Base-by-base conservation (phyloP, 35 echinoderm and acorn worm species). In the Strongylocentrotus purpuratus region DNA sequence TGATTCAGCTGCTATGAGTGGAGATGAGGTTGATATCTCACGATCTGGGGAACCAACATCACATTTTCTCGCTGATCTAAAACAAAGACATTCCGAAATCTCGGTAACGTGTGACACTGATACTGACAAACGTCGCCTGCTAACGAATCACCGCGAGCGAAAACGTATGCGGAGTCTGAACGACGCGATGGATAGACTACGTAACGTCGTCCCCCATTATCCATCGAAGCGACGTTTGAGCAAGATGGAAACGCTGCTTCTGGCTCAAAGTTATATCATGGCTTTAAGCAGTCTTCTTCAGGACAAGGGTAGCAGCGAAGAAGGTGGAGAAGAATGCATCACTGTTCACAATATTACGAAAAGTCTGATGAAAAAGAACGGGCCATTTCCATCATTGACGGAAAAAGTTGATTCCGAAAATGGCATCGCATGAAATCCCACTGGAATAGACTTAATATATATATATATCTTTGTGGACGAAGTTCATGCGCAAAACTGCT, bases 221-320 rank as follows among this genome's bases (percentile, higher is more conserved):
- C 97, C 97, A 0, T 97, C 97, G 1, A 88, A 94, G 20, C 92
- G 65, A 33, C 94, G 96, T 88, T 48, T 96, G n/a, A 97, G 97
- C 55, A 97, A 97, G 87, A 97, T 97, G 97, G 97, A 97, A 48
- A 97, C 97, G 22, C 94, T 97, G 46, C 89, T 97, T 25, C 94
- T 97, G 31, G 97, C 97, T 17, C 97, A 97, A 93, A 97, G 92
- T 60, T 97, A 97, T 94, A 97, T 97, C 45, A 59, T 95, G 65
- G 97, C 97, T 22, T 89, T 97, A 35, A 88, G 95, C 9, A 86
- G 86, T 28, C 55, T 96, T 86, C 95, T 97, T 47, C 94, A 97
- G 59, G 94, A 97, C n/a, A 94, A 28, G 28, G 61, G 95, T 12
- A 48, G 31, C 31, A 86, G 86, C 22, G 96, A 94, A 93, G 35